Evolutionary conservation across 2,888 invertebrate species (phyloP).

Genomic region (Dolichopus griseipennis): DNA sequence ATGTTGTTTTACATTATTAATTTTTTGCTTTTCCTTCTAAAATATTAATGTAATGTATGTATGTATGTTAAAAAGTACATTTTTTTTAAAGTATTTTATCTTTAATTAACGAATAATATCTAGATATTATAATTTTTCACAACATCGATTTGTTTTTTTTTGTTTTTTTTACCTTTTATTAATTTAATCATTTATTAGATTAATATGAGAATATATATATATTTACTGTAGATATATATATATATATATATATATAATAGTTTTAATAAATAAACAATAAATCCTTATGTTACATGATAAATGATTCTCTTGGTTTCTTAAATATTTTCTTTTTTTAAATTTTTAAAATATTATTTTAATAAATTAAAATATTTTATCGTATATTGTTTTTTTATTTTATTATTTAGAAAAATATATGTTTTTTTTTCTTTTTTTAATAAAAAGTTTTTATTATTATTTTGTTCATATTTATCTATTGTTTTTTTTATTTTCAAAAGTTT

Average conservation of each 20-base stretch:
- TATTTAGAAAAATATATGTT: no score
- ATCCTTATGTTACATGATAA: not conserved
- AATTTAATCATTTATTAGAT: not conserved
- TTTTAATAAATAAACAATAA: not conserved
- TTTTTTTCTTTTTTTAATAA: no score
- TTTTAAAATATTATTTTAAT: not conserved
- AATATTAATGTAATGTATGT: no score
- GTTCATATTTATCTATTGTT: no score
- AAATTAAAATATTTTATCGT: not conserved
- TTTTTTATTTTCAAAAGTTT: no score
- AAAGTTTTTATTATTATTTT: no score
- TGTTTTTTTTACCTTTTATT: not conserved
- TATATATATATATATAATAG: not conserved
- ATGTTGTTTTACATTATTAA: no score
- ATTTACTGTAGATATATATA: not conserved
- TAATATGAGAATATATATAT: no score
- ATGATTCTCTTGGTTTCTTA: not conserved
- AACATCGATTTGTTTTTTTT: not conserved
- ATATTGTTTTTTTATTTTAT: not conserved
- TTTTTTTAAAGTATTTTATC: not conserved
- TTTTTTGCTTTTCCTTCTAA: no score
- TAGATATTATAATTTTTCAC: not conserved
- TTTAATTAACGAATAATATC: not conserved
- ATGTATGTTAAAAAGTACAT: no score
- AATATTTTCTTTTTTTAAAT: not conserved